Evolutionary conservation across 2,113 vertebrate species (phyloP).

Genomic region (Polyodon spathula): DNA sequence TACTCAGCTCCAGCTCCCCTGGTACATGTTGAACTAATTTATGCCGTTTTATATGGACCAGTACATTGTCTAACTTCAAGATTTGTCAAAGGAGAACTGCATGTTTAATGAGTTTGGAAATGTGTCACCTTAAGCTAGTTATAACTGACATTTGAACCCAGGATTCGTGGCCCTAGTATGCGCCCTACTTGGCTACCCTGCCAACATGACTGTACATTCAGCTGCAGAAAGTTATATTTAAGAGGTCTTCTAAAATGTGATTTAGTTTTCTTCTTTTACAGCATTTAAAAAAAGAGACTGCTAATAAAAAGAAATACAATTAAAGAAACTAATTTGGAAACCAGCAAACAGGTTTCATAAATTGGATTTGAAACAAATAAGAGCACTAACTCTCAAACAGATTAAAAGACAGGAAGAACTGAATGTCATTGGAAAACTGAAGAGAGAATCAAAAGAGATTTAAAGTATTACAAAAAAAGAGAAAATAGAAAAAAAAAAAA

Average conservation of each 20-base stretch:
- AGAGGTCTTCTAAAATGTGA: neutral
- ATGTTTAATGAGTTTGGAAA: too few relatives aligned
- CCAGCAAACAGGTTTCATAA: neutral
- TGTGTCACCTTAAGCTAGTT: too few relatives aligned
- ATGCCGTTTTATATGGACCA: too few relatives aligned
- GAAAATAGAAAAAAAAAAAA: constrained; percentile 15
- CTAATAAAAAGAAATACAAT: constrained; percentile 1
- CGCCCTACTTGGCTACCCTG: neutral
- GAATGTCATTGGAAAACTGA: constrained; percentile 34
- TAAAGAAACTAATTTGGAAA: neutral
- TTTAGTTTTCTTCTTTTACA: neutral
- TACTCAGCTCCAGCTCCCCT: too few relatives aligned
- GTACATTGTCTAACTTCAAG: too few relatives aligned
- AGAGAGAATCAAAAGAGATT: constrained; percentile 31
- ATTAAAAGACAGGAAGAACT: constrained; percentile 24
- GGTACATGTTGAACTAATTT: too few relatives aligned
- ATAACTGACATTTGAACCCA: too few relatives aligned
- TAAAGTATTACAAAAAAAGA: constrained; percentile 31
- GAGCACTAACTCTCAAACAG: constrained; percentile 15
- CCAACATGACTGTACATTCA: neutral
- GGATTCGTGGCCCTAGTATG: neutral
- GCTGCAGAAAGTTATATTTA: neutral
- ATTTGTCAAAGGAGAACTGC: too few relatives aligned
- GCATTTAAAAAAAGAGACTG: neutral
- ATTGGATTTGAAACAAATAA: constrained; percentile 17